Evolutionary conservation across 2,113 vertebrate genomes (phyloP).

Genomic region (Archilochus colubris): DNA sequence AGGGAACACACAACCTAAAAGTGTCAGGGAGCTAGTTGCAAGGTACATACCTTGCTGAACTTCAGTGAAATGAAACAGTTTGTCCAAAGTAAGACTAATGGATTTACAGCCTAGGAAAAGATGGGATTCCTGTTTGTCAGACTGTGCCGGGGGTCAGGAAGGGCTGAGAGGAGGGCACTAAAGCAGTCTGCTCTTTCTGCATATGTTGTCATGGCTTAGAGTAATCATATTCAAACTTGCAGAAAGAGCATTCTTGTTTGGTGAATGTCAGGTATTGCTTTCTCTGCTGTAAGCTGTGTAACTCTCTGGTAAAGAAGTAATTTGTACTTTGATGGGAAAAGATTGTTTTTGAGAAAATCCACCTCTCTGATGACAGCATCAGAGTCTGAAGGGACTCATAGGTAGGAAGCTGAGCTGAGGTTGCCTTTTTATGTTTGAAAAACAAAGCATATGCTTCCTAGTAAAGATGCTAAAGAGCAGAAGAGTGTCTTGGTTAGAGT

Average conservation of each 20-base stretch:
- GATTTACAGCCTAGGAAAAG: neutral
- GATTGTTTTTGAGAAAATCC: neutral
- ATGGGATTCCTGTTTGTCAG: neutral
- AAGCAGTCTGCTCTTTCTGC: neutral
- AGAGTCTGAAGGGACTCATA: neutral
- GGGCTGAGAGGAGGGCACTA: neutral
- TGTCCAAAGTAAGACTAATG: neutral
- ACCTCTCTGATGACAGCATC: neutral
- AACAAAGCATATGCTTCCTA: neutral
- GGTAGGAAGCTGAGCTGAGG: neutral
- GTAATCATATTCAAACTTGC: neutral
- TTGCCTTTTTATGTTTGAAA: neutral
- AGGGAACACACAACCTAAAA: neutral
- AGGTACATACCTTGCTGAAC: neutral
- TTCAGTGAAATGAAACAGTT: neutral
- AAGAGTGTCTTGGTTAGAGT: neutral
- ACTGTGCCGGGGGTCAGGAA: neutral
- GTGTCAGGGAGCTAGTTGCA: neutral
- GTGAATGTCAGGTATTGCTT: neutral
- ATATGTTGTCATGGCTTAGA: neutral
- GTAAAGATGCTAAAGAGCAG: neutral
- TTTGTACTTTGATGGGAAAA: neutral
- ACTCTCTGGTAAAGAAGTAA: neutral
- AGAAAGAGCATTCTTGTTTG: neutral
- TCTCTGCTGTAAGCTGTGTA: neutral